A percentile compares a stretch with the other conserved stretches of the same genome.
phyloP scores from a whole-genome alignment of 2,797 vertebrate genomes.

The Vultur gryphus region DNA sequence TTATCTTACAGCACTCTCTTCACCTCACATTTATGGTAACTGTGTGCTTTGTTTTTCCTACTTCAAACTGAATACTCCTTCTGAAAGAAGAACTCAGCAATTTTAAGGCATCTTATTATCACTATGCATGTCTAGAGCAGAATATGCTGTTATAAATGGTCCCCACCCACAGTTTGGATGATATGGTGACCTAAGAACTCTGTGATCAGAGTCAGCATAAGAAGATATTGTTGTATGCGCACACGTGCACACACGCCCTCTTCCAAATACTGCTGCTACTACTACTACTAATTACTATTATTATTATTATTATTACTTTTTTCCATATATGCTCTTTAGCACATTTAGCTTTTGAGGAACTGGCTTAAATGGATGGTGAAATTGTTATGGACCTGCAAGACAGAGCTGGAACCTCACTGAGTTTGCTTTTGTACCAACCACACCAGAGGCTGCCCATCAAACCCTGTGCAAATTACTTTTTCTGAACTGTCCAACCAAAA shows the following conservation, averaged over 20 bases:
- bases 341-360: background rate
- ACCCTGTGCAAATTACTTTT: background rate
- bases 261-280: background rate
- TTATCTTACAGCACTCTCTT: background rate
- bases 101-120: background rate
- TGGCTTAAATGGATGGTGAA: background rate
- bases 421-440: background rate
- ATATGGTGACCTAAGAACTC: background rate
- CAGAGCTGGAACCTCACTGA: background rate
- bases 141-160: background rate
- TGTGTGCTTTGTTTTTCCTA: background rate
- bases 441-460: background rate
- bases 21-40: background rate
- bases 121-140: background rate
- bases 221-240: background rate
- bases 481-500: background rate
- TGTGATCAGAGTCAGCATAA: background rate
- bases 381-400: background rate
- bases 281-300: rapidly evolving
- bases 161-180: background rate
- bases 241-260: rapidly evolving
- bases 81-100: background rate
- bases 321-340: background rate
- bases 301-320: background rate
- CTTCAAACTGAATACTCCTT: background rate